Percentiles rank a stretch among this genome's conserved stretches.
phyloP scores from a whole-genome alignment of 2,113 vertebrate genomes.

The Motacilla alba region DNA sequence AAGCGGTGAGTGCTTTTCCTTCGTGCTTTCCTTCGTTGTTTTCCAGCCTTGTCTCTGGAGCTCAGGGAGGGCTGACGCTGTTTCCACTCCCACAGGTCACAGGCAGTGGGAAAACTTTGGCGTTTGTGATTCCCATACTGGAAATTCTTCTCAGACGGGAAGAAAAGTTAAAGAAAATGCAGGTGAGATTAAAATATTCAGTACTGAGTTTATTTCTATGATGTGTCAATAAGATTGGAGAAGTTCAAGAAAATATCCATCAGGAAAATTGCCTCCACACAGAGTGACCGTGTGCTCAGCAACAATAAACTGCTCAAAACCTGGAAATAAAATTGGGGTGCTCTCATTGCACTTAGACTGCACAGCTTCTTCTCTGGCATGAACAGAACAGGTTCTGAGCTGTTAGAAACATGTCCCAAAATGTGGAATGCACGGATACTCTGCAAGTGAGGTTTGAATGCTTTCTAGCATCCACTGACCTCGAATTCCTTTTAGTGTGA shows the following conservation, averaged over 20 bases:
- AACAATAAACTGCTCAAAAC: not conserved
- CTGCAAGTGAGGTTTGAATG: not conserved
- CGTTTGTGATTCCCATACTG: slow-evolving; percentile 91
- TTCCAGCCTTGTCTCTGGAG: not conserved
- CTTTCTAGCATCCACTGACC: not conserved
- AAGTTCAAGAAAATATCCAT: accelerated
- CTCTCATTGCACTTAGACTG: not conserved
- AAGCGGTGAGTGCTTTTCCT: slow-evolving; percentile 82
- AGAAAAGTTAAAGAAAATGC: slow-evolving; percentile 89
- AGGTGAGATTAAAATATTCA: slow-evolving; percentile 65
- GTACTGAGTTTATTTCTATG: accelerated
- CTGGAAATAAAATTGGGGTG: not conserved
- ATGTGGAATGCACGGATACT: accelerated
- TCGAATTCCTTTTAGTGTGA: accelerated
- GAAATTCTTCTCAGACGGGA: slow-evolving; percentile 90
- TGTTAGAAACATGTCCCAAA: not conserved
- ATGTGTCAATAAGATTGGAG: accelerated
- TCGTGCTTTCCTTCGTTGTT: accelerated
- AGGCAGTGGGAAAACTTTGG: slow-evolving; percentile 94
- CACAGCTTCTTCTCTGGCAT: not conserved
- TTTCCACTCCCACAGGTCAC: slow-evolving; percentile 79
- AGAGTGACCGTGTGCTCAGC: not conserved
- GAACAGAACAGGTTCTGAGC: not conserved
- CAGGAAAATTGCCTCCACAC: accelerated
- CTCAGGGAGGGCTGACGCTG: not conserved